These are phyloP conservation scores for Eurypyga helias DNA, from an alignment of 2,113 vertebrate genomes.

Conservation along the genomic window DNA sequence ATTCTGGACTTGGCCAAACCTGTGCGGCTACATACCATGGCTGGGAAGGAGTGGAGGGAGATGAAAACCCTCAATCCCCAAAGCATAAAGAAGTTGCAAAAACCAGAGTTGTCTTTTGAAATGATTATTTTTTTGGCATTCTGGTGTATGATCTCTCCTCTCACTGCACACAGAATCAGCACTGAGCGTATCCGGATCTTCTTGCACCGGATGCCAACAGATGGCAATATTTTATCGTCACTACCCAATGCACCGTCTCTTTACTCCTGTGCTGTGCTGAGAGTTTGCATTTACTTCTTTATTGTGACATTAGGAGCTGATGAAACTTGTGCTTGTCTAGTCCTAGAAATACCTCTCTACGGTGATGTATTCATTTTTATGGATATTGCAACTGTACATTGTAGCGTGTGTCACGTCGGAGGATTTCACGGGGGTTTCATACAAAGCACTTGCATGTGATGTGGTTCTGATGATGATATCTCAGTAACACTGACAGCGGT, in stretches of 20 bases:
- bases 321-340: background rate
- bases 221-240: constrained; percentile 79
- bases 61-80: background rate
- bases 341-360: background rate
- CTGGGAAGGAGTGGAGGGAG: background rate
- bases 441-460: background rate
- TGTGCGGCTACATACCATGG: background rate
- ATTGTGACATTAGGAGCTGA: background rate
- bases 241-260: background rate
- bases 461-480: background rate
- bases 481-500: background rate
- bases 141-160: background rate
- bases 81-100: background rate
- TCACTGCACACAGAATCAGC: background rate
- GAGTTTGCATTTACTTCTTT: background rate
- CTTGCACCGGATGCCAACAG: constrained; percentile 75
- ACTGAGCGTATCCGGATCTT: background rate
- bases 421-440: constrained; percentile 12
- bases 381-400: background rate
- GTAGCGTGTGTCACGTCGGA: background rate
- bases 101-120: background rate
- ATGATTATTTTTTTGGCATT: background rate
- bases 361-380: background rate
- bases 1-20: background rate
- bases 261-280: background rate